A percentile compares a stretch with the other conserved stretches of the same genome.
Evolutionary conservation across 2,797 vertebrate genomes (phyloP).

Genomic region (Nannoperca australis): DNA sequence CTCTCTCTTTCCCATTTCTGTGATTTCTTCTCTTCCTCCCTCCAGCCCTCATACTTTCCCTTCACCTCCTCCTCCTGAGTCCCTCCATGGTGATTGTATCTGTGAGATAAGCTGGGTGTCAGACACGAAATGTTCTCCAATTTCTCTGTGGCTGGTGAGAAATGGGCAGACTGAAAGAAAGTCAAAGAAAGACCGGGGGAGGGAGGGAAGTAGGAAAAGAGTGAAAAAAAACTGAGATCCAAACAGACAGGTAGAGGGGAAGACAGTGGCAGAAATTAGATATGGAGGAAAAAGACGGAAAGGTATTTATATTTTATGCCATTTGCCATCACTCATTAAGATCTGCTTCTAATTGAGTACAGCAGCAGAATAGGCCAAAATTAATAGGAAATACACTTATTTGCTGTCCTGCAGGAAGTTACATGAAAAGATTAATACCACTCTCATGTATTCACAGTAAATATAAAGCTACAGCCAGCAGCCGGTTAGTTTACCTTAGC

Average conservation of each 20-base stretch:
- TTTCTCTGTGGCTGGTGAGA: constrained; percentile 59
- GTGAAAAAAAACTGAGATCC: background rate
- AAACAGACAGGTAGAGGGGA: constrained; percentile 8
- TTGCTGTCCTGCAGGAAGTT: background rate
- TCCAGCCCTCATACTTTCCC: constrained; percentile 11
- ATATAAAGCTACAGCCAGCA: background rate
- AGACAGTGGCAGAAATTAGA: background rate
- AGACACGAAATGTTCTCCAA: constrained; percentile 70
- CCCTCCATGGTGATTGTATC: constrained; percentile 56
- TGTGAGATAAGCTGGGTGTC: constrained; percentile 68
- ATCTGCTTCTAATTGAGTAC: constrained; percentile 11
- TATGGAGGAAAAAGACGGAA: background rate
- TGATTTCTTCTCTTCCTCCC: constrained; percentile 28
- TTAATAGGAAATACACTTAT: constrained; percentile 3
- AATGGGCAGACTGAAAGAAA: constrained; percentile 50
- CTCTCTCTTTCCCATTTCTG: constrained; percentile 1
- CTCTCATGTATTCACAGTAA: background rate
- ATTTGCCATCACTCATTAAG: background rate
- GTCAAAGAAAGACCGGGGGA: constrained; percentile 35
- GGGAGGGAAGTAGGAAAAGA: background rate
- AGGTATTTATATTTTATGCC: constrained; percentile 9
- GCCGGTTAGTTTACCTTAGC: background rate
- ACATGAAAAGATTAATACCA: background rate
- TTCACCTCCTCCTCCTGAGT: constrained; percentile 30
- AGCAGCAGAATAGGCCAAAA: background rate